Evolutionary conservation across 2,888 invertebrate species (phyloP).

Genomic region (Andrena minutula): DNA sequence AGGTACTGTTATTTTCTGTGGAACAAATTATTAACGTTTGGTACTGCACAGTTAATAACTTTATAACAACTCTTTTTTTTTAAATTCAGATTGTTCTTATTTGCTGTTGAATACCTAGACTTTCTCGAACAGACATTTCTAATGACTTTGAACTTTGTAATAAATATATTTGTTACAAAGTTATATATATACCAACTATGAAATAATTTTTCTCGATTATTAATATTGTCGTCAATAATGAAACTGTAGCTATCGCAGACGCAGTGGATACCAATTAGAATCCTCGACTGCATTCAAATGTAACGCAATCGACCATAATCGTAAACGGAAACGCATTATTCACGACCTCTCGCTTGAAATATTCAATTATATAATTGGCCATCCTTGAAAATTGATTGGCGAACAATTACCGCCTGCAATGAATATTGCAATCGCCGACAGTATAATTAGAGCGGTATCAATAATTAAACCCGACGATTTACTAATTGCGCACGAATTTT

Average conservation of each 20-base stretch:
- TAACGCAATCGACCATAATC: slow-evolving; percentile 28
- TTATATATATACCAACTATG: neutral
- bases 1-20: too few relatives aligned
- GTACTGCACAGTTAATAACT: too few relatives aligned
- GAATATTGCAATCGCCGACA: slow-evolving; percentile 43
- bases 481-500: neutral
- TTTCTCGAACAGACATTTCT: too few relatives aligned
- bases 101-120: too few relatives aligned
- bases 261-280: slow-evolving; percentile 1
- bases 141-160: too few relatives aligned
- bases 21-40: too few relatives aligned
- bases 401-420: slow-evolving; percentile 49
- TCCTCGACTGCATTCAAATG: neutral
- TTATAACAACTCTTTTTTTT: too few relatives aligned
- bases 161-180: too few relatives aligned
- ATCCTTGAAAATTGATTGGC: slow-evolving; percentile 57
- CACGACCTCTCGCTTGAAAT: slow-evolving; percentile 33
- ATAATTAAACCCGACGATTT: slow-evolving; percentile 6
- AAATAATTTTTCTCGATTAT: neutral
- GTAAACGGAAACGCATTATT: slow-evolving; percentile 11
- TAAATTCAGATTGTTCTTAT: too few relatives aligned
- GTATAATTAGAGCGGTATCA: slow-evolving; percentile 34
- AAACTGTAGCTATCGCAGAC: neutral
- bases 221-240: neutral
- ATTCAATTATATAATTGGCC: slow-evolving; percentile 47